phyloP scores from a whole-genome alignment of 2,113 vertebrate species.

The Chrysochloris asiatica region DNA sequence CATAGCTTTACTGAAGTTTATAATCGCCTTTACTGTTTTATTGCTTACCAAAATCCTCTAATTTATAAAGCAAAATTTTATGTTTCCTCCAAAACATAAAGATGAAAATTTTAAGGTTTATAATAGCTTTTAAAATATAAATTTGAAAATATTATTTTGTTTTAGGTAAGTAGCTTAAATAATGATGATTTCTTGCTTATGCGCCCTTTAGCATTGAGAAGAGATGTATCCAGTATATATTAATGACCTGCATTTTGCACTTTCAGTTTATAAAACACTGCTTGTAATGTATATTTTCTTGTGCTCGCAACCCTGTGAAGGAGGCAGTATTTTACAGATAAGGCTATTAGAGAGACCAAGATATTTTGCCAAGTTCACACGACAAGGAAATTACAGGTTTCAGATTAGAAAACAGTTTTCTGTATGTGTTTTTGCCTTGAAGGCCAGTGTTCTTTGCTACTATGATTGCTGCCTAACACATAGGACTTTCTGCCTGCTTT shows the following conservation, averaged over 20 bases:
- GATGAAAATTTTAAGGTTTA: not conserved
- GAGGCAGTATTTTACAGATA: not conserved
- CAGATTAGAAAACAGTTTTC: slow-evolving; percentile 16
- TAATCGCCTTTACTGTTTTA: slow-evolving; percentile 11
- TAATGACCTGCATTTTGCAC: not conserved
- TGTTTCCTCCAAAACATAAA: not conserved
- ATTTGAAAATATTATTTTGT: slow-evolving; percentile 22
- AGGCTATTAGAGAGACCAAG: not conserved
- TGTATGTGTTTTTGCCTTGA: not conserved
- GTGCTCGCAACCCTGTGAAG: not conserved
- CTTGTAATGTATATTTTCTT: not conserved
- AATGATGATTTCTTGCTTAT: not conserved
- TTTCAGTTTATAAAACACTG: slow-evolving; percentile 18
- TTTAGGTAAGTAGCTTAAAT: slow-evolving; percentile 17
- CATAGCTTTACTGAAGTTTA: not conserved
- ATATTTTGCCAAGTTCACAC: not conserved
- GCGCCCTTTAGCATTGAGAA: not conserved
- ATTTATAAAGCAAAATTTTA: slow-evolving; percentile 16
- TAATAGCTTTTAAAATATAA: not conserved
- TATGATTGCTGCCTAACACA: not conserved
- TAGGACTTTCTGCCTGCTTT: not conserved
- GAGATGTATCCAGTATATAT: not conserved
- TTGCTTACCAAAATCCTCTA: not conserved
- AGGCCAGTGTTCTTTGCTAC: not conserved
- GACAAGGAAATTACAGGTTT: not conserved